These are phyloP conservation scores for Leucozona laternaria DNA, from an alignment of 2,888 invertebrate species.

Conservation along the genomic window DNA sequence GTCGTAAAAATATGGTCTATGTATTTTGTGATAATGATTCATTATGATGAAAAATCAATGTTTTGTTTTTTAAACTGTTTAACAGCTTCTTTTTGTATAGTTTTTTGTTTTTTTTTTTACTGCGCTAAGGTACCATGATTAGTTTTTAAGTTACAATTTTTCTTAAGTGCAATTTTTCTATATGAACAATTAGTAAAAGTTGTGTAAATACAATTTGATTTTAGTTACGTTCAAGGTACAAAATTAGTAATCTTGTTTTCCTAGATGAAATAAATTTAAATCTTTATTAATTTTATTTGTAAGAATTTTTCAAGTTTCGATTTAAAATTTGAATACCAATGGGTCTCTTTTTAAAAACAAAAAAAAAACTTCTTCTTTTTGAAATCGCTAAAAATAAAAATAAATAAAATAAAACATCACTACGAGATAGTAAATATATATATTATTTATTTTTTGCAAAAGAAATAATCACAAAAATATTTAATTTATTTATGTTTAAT, in stretches of 20 bases:
- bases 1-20: neutral
- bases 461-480: constrained; percentile 43
- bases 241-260: neutral
- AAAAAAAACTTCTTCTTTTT: neutral
- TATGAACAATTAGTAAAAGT: constrained; percentile 57
- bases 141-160: constrained; percentile 28
- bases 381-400: neutral
- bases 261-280: neutral
- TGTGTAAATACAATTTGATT: constrained; percentile 49
- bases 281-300: neutral
- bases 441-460: constrained; percentile 38
- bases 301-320: neutral
- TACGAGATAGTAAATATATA: constrained; percentile 30
- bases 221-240: constrained; percentile 48
- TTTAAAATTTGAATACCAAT: neutral
- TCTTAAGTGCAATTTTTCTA: constrained; percentile 52
- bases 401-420: constrained; percentile 35
- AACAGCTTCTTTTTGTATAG: constrained; percentile 35
- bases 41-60: neutral
- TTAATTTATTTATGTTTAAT: constrained; percentile 1
- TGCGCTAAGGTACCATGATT: constrained; percentile 3
- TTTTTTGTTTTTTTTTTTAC: constrained; percentile 29
- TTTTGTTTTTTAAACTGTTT: constrained; percentile 21
- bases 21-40: neutral
- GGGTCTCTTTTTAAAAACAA: neutral